Percentiles rank a stretch among this genome's conserved stretches.
phyloP scores from a whole-genome alignment of 2,888 invertebrate species.

The Patella ulyssiponensis region DNA sequence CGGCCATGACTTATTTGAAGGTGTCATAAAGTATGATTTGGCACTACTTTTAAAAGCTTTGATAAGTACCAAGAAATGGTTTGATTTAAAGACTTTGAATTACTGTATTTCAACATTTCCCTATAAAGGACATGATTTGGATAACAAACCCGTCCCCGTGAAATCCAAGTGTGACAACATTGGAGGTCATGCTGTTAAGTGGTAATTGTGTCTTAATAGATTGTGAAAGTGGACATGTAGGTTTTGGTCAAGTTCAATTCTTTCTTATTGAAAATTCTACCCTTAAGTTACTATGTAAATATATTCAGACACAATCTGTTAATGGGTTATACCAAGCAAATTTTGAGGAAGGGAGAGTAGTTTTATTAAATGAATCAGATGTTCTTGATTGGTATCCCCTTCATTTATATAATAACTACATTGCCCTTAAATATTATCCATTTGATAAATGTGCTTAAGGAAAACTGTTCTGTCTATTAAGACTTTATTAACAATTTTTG shows the following conservation, averaged over 20 bases:
- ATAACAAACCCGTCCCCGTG: constrained; percentile 10
- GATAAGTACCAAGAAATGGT: constrained; percentile 18
- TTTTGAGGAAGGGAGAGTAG: background rate
- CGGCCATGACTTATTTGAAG: constrained; percentile 30
- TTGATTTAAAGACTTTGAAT: constrained; percentile 14
- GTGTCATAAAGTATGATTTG: constrained; percentile 20
- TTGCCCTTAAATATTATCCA: background rate
- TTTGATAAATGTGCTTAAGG: background rate
- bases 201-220: background rate
- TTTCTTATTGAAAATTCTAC: background rate
- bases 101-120: background rate
- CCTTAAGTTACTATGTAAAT: background rate
- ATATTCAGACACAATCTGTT: background rate
- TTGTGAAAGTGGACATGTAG: background rate
- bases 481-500: too few species aligned
- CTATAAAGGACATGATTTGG: background rate
- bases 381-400: background rate
- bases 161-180: constrained; percentile 12
- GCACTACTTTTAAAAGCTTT: constrained; percentile 20
- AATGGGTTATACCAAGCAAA: background rate
- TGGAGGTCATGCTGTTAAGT: constrained; percentile 27
- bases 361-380: background rate
- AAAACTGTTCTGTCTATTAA: background rate
- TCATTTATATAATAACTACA: background rate
- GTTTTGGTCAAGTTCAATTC: background rate